A percentile compares a stretch with the other conserved stretches of the same genome.
phyloP scores from a whole-genome alignment of 2,113 vertebrate species.

The Mystacornis crossleyi region DNA sequence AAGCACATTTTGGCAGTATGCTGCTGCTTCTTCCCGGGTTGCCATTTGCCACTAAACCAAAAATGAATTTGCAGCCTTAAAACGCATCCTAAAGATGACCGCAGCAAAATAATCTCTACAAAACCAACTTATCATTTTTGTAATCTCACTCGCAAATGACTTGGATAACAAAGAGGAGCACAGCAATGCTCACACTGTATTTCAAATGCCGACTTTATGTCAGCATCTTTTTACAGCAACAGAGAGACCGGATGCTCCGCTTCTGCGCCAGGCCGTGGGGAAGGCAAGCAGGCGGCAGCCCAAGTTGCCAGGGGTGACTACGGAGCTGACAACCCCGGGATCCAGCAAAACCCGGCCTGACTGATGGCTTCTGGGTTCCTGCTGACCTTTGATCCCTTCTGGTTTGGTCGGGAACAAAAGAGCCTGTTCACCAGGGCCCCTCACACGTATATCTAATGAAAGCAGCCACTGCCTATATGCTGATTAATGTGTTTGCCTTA shows the following conservation, averaged over 20 bases:
- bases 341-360: slow-evolving; percentile 80
- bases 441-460: slow-evolving; percentile 61
- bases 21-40: background rate
- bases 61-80: slow-evolving; percentile 13
- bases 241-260: slow-evolving; percentile 24
- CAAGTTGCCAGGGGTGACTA: slow-evolving; percentile 82
- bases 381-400: slow-evolving; percentile 83
- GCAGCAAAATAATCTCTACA: background rate
- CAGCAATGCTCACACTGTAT: background rate
- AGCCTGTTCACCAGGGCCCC: slow-evolving; percentile 75
- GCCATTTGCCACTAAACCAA: background rate
- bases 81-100: background rate
- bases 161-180: background rate
- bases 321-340: slow-evolving; percentile 78
- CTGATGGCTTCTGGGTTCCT: slow-evolving; percentile 87
- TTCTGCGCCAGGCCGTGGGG: slow-evolving; percentile 49
- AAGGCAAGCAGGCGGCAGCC: slow-evolving; percentile 61
- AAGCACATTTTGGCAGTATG: background rate
- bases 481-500: slow-evolving; percentile 65
- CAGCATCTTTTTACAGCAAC: slow-evolving; percentile 65
- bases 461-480: slow-evolving; percentile 55
- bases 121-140: background rate
- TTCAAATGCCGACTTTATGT: slow-evolving; percentile 54
- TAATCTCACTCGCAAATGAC: slow-evolving; percentile 3
- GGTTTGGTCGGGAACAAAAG: slow-evolving; percentile 77